Conservation (phyloP, 2,888 invertebrate species). For the Archaeoteleia sp. region DNA sequence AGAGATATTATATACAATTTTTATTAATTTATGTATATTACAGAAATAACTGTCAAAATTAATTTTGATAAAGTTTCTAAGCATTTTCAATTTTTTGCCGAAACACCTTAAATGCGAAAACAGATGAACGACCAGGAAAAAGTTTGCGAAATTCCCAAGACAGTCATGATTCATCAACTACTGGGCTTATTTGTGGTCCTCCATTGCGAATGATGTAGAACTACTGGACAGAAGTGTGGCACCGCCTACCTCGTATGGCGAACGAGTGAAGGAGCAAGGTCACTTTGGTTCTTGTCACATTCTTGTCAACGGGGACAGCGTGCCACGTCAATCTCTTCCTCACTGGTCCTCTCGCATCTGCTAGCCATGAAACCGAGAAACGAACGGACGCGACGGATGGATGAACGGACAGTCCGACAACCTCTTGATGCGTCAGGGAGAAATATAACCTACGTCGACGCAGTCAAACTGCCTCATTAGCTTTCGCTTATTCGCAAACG, state of each 20-base stretch:
- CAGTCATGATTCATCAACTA: constrained; percentile 40
- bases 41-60: too few species aligned
- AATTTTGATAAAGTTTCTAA: too few species aligned
- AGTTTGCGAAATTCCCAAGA: constrained; percentile 11
- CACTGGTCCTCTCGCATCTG: constrained; percentile 60
- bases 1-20: too few species aligned
- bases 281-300: constrained; percentile 73
- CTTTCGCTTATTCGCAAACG: constrained; percentile 68
- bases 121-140: constrained; percentile 31
- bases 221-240: constrained; percentile 55
- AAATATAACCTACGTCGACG: constrained; percentile 72
- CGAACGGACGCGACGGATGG: constrained; percentile 57
- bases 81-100: too few species aligned
- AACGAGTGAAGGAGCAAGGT: constrained; percentile 63
- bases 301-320: constrained; percentile 74
- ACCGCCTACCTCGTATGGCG: constrained; percentile 59
- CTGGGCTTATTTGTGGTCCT: constrained; percentile 35
- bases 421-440: constrained; percentile 73
- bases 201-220: constrained; percentile 54
- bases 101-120: constrained; percentile 12
- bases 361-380: constrained; percentile 60
- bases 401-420: constrained; percentile 69
- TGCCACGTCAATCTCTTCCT: constrained; percentile 73
- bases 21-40: too few species aligned
- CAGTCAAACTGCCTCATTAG: constrained; percentile 73